These are phyloP conservation scores for Pachypanchax playfairii DNA, from an alignment of 2,113 vertebrate genomes.

Conservation along the genomic window DNA sequence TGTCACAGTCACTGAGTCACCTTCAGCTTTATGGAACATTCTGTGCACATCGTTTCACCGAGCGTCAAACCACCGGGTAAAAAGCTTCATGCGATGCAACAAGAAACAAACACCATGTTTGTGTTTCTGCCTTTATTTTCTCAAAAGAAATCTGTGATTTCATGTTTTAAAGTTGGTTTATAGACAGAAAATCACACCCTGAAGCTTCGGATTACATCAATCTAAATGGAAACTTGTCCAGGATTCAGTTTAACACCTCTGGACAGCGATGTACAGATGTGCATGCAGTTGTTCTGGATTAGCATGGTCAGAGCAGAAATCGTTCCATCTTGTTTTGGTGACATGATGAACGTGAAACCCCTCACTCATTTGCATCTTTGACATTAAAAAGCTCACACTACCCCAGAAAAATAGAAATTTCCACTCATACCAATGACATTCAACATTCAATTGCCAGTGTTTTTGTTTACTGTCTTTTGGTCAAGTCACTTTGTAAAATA, in stretches of 20 bases:
- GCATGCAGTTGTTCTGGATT: not conserved
- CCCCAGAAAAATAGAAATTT: constrained; percentile 96
- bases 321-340: constrained; percentile 11
- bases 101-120: too few relatives aligned
- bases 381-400: constrained; percentile 99
- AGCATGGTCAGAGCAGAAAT: not conserved
- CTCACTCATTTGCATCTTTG: constrained; percentile 63
- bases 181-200: too few relatives aligned
- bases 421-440: constrained; percentile 97
- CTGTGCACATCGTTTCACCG: not conserved
- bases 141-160: too few relatives aligned
- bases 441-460: constrained; percentile 99
- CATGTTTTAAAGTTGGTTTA: too few relatives aligned
- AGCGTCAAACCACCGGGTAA: too few relatives aligned
- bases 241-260: too few relatives aligned
- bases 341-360: constrained; percentile 44
- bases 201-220: too few relatives aligned
- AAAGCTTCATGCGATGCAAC: too few relatives aligned
- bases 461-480: constrained; percentile 97
- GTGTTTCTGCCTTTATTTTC: too few relatives aligned
- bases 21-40: not conserved
- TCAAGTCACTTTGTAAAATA: constrained; percentile 94
- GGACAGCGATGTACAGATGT: constrained; percentile 2
- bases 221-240: too few relatives aligned
- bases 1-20: constrained; percentile 32